Base-by-base conservation (phyloP, 2,888 invertebrate genomes). In the Platycheirus albimanus region DNA sequence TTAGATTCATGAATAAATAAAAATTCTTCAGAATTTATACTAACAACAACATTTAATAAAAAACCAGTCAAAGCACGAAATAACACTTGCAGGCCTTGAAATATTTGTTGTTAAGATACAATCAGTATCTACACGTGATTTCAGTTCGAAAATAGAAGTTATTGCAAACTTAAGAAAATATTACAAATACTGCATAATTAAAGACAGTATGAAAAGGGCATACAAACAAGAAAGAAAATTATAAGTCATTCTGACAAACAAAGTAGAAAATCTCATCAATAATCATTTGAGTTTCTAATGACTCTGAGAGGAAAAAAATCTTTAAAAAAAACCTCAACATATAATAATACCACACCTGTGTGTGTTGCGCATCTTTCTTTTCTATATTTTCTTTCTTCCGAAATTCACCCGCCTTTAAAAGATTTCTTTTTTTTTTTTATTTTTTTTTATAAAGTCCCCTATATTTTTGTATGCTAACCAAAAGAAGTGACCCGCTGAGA, bases 31-130 rank as follows among this genome's bases (percentile, higher is more conserved):
- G 52, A 80, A 66, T n/a, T 38, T 41, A 7, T 36, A n/a, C 8
- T 24, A 51, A 67, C 51, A 45, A 36, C 13, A 19, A 52, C 28
- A 51, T 10, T 19, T 20, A n/a, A 13, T 13, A 10, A 28, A 41
- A 11, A 64, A 52, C 19, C 17, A 51, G 28, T 69, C 15, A 38
- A 52, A 69, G 30, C 54, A 78, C 63, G 43, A 83, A 83, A 83
- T 74, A 78, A 10, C 78, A 83, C 83, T 83, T 67, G 83, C 28
- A 78, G 69, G 52, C 83, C 83, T 83, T 83, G 83, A 78, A 38
- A 69, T 51, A 67, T 51, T 54, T 20, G 5, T 33, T 30, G 15
- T 15, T 28, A 20, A 45, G 45, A 56, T 36, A 72, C 41, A 71
- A 52, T 30, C 28, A 45, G 17, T 24, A 70, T 20, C 45, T 36